Conservation (phyloP, 2,888 invertebrate genomes). For the Parthenolecanium corni region DNA sequence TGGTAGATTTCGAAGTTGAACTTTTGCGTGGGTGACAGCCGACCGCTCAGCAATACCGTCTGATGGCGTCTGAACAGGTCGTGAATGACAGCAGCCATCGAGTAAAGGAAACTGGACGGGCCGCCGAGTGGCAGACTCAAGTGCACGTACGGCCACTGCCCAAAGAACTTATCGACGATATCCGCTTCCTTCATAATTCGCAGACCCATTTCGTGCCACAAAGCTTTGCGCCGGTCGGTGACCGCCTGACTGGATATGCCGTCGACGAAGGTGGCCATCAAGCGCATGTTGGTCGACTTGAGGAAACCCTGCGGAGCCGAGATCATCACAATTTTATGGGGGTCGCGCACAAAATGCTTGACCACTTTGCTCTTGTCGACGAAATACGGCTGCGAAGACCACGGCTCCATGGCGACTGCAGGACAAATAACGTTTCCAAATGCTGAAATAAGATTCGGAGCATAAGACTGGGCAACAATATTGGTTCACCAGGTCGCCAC, state of each 20-base stretch:
- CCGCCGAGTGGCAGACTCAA: neutral
- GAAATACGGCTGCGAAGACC: neutral
- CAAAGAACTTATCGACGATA: neutral
- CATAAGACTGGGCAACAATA: no score
- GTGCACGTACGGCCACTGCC: neutral
- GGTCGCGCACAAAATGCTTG: neutral
- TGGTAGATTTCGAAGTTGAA: neutral
- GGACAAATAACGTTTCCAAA: no score
- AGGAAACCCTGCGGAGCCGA: constrained; percentile 10
- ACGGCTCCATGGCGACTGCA: neutral
- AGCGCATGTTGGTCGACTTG: constrained; percentile 4
- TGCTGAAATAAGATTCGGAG: no score
- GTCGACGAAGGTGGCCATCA: constrained; percentile 3
- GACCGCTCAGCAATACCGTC: neutral
- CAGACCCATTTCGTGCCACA: neutral
- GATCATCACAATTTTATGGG: neutral
- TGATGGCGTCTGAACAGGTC: neutral
- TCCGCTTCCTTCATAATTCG: neutral
- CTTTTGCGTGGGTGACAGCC: neutral
- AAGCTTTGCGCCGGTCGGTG: neutral
- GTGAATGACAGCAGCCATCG: neutral
- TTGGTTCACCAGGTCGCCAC: no score
- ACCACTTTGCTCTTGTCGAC: constrained; percentile 14
- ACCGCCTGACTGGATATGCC: neutral
- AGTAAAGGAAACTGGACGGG: neutral